Conservation (phyloP, 2,888 invertebrate species). For the Ariolimax columbianus region DNA sequence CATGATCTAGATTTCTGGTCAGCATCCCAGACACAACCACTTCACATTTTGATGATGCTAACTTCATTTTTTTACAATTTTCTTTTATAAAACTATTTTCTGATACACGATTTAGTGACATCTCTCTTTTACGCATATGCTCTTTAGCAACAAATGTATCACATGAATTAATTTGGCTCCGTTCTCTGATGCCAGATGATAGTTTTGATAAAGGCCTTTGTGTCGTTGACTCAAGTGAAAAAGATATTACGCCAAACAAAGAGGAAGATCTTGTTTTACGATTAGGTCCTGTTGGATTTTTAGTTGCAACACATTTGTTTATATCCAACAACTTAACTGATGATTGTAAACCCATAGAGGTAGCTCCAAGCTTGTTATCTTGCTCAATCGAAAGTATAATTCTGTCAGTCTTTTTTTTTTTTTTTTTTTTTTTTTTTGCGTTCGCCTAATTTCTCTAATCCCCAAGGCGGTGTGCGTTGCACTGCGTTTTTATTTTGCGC, state of each 20-base stretch:
- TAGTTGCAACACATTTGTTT: not conserved
- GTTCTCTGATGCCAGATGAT: not conserved
- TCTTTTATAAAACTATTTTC: not conserved
- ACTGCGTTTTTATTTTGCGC: not conserved
- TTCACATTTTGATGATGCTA: not conserved
- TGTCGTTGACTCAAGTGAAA: not conserved
- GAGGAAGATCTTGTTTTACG: not conserved
- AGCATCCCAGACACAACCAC: not conserved
- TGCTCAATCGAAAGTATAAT: no score
- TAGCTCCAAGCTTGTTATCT: not conserved
- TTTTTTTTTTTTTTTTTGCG: no score
- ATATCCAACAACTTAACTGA: not conserved
- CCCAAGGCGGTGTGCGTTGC: not conserved
- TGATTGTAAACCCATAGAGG: not conserved
- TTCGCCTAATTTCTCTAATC: no score
- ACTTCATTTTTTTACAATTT: not conserved
- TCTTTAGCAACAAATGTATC: not conserved
- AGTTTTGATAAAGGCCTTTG: not conserved
- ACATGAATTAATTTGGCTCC: not conserved
- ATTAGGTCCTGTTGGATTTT: not conserved
- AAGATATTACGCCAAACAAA: not conserved
- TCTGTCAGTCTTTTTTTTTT: no score
- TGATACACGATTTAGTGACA: not conserved
- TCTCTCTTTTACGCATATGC: not conserved
- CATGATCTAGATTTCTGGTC: not conserved